Conservation (phyloP, 2,797 vertebrate species). For the Sebastes hopkinsi region DNA sequence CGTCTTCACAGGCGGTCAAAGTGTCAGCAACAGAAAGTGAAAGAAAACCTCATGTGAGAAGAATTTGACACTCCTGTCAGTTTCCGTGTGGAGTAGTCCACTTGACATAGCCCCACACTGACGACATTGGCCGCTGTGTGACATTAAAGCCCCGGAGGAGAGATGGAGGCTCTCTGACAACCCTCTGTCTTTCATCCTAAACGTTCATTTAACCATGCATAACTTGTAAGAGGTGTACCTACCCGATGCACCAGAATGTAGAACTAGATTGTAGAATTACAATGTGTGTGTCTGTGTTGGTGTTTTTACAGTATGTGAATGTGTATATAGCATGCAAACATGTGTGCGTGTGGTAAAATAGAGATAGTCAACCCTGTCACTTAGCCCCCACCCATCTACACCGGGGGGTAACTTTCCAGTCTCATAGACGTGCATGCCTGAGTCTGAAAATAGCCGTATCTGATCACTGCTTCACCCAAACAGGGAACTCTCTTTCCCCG, state of each 20-base stretch:
- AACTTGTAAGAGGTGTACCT: constrained; percentile 25
- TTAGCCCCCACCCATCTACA: constrained; percentile 71
- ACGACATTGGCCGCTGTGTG: constrained; percentile 34
- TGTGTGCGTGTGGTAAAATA: constrained; percentile 68
- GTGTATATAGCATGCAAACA: constrained; percentile 35
- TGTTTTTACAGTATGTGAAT: neutral
- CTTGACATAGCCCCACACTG: constrained; percentile 55
- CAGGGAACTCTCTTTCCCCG: constrained; percentile 74
- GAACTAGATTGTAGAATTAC: too few relatives aligned
- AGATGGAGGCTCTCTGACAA: constrained; percentile 12
- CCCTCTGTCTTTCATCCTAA: constrained; percentile 6
- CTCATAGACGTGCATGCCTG: constrained; percentile 80
- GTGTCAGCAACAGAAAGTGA: constrained; percentile 41
- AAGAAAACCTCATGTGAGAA: constrained; percentile 53
- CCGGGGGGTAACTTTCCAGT: constrained; percentile 79
- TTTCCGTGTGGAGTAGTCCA: constrained; percentile 44
- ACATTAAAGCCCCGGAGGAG: constrained; percentile 41
- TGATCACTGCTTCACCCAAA: constrained; percentile 82
- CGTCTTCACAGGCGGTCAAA: constrained; percentile 36
- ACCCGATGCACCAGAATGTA: constrained; percentile 15
- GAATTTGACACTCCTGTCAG: constrained; percentile 49
- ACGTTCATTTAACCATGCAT: neutral
- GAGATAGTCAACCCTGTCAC: constrained; percentile 75
- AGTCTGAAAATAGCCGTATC: constrained; percentile 91
- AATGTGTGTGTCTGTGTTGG: neutral